Conservation (phyloP, 2,888 invertebrate genomes). For the Prionchulus punctatus region DNA sequence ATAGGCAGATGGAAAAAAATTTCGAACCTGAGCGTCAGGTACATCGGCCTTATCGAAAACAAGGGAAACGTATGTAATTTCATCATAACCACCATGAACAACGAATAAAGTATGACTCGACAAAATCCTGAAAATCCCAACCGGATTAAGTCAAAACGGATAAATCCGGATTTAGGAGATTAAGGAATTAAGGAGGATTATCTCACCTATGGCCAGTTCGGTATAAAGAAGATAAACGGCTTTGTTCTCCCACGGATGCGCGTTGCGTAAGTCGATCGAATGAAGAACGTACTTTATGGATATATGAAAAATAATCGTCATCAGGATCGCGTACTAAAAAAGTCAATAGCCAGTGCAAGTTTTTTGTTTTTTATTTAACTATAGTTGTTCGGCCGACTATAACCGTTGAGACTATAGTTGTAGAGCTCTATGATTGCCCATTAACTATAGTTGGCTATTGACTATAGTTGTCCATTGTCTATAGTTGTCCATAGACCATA, state of each 20-base stretch:
- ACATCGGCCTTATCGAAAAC: slow-evolving; percentile 97
- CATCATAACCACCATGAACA: slow-evolving; percentile 89
- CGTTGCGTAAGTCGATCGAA: slow-evolving; percentile 69
- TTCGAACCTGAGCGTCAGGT: slow-evolving; percentile 75
- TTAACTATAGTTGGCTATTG: too few species aligned
- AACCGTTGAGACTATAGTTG: too few species aligned
- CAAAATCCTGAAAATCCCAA: slow-evolving; percentile 41
- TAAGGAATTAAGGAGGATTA: neutral
- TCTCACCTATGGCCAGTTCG: slow-evolving; percentile 73
- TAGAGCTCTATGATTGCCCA: too few species aligned
- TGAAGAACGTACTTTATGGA: slow-evolving; percentile 76
- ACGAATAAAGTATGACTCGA: slow-evolving; percentile 62
- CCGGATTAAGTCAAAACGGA: too few species aligned
- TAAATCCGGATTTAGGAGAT: neutral
- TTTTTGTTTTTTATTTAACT: too few species aligned
- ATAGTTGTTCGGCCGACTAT: too few species aligned
- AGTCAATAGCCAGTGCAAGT: slow-evolving; percentile 13
- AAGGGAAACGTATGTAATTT: slow-evolving; percentile 88
- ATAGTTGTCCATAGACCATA: too few species aligned
- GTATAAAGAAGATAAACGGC: slow-evolving; percentile 91
- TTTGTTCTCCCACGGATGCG: slow-evolving; percentile 87
- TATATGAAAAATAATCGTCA: slow-evolving; percentile 80
- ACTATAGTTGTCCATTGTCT: too few species aligned
- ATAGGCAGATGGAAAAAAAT: neutral
- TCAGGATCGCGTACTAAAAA: slow-evolving; percentile 67